These are phyloP conservation scores for Battus philenor DNA, from an alignment of 1,140 invertebrate species.

Conservation along the genomic window DNA sequence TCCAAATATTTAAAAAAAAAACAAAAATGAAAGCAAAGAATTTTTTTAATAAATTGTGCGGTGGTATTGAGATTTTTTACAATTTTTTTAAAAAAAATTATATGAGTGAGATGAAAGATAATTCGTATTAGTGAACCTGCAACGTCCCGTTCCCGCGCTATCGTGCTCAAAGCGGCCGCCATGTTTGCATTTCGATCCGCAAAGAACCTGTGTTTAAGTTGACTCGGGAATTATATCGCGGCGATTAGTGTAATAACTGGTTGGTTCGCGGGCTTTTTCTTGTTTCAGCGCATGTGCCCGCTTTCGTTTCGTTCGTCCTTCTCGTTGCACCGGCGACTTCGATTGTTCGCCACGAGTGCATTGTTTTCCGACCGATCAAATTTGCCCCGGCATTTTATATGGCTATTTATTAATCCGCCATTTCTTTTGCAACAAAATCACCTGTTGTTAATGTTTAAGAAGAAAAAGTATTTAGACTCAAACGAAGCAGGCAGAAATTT, in stretches of 20 bases:
- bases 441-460: too few relatives aligned
- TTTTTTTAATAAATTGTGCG: too few relatives aligned
- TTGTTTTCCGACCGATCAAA: conserved; percentile 50
- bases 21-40: too few relatives aligned
- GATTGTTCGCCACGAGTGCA: conserved; percentile 51
- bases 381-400: conserved; percentile 42
- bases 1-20: too few relatives aligned
- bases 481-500: too few relatives aligned
- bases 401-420: too few relatives aligned
- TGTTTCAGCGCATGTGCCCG: conserved; percentile 48
- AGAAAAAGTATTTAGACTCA: too few relatives aligned
- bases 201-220: conserved; percentile 73
- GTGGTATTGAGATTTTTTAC: too few relatives aligned
- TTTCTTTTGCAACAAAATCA: too few relatives aligned
- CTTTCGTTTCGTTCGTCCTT: conserved; percentile 44
- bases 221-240: conserved; percentile 73
- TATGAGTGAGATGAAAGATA: too few relatives aligned
- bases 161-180: conserved; percentile 64
- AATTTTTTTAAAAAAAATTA: too few relatives aligned
- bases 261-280: conserved; percentile 58
- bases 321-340: conserved; percentile 41
- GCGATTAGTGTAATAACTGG: conserved; percentile 75
- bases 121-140: neutral
- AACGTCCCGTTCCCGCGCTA: conserved; percentile 27
- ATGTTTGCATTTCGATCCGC: conserved; percentile 74